phyloP scores from a whole-genome alignment of 2,113 vertebrate species.

The Cacatua alba region DNA sequence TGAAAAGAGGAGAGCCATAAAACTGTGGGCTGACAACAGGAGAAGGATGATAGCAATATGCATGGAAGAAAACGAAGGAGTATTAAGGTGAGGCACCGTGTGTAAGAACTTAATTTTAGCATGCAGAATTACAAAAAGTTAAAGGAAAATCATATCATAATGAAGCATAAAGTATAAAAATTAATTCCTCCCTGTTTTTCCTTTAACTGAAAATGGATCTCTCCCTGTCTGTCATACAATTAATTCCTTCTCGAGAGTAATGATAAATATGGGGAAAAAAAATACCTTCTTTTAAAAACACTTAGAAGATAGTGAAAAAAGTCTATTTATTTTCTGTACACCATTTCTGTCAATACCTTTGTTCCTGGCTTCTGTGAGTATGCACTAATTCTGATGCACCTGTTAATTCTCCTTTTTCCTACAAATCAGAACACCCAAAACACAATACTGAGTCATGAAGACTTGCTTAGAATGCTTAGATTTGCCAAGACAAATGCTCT shows the following conservation, averaged over 20 bases:
- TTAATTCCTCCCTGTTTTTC: neutral
- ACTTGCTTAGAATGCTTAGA: neutral
- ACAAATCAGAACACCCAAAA: neutral
- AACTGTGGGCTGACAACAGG: neutral
- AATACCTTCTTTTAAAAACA: neutral
- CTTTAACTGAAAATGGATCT: neutral
- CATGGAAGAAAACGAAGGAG: neutral
- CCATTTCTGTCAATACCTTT: neutral
- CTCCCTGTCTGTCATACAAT: neutral
- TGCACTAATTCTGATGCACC: neutral
- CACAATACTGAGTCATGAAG: neutral
- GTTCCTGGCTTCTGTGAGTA: accelerated
- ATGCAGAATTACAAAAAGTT: neutral
- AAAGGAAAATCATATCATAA: neutral
- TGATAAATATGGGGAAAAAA: neutral
- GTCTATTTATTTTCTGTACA: neutral
- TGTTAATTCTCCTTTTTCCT: neutral
- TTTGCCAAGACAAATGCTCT: neutral
- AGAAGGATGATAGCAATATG: neutral
- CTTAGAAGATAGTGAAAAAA: neutral
- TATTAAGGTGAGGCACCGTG: neutral
- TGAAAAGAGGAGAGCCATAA: neutral
- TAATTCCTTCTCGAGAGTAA: neutral
- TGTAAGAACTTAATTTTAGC: neutral
- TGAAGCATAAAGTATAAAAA: neutral